Conservation (phyloP, 2,797 vertebrate genomes). For the Stomatorhinus walkeri region DNA sequence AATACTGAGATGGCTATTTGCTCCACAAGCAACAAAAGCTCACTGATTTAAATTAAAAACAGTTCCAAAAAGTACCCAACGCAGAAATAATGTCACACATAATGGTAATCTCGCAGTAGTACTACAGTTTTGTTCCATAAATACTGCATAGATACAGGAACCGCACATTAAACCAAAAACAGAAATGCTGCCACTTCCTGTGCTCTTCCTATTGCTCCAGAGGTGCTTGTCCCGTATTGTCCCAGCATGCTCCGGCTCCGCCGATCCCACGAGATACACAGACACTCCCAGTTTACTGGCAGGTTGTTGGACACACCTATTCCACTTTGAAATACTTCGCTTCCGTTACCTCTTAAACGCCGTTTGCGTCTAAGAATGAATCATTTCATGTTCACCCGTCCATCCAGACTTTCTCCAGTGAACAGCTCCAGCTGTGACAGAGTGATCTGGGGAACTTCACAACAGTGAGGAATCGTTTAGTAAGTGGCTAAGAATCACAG, state of each 20-base stretch:
- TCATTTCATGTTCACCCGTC: not conserved
- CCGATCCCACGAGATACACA: not conserved
- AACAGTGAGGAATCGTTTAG: not conserved
- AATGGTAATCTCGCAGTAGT: not conserved
- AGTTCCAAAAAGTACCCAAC: not conserved
- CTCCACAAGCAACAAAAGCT: not conserved
- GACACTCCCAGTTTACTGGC: not conserved
- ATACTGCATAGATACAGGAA: not conserved
- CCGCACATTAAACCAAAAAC: not conserved
- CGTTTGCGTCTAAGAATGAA: not conserved
- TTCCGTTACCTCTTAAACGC: not conserved
- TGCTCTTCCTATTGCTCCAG: not conserved
- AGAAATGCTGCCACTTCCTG: not conserved
- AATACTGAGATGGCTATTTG: not conserved
- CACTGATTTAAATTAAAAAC: not conserved
- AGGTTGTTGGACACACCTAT: not conserved
- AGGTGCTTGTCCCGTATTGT: not conserved
- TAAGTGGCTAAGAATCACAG: not conserved
- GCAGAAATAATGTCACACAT: not conserved
- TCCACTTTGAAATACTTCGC: not conserved
- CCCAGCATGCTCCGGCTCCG: not conserved
- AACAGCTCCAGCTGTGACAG: not conserved
- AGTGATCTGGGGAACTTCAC: not conserved
- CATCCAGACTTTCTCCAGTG: not conserved
- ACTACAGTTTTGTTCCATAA: not conserved